phyloP scores from a whole-genome alignment of 2,797 vertebrate genomes.

The Hypotaenidia okinawae region DNA sequence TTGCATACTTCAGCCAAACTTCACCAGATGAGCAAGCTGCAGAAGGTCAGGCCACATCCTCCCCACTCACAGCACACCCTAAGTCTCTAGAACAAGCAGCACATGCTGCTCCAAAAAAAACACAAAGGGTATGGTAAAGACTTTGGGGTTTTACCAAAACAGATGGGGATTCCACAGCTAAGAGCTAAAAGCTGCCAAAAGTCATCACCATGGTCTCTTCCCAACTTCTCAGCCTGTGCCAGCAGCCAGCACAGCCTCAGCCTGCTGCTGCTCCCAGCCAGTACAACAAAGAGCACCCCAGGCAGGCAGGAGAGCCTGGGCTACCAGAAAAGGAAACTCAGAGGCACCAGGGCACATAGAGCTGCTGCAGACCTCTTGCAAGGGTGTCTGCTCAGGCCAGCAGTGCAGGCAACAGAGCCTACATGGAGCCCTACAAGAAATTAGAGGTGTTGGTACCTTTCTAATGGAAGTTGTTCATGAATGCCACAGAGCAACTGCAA shows the following conservation, averaged over 20 bases:
- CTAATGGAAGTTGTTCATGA: not conserved
- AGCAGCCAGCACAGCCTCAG: not conserved
- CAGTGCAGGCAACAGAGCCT: not conserved
- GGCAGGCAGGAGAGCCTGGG: not conserved
- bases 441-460: not conserved
- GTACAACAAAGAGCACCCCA: not conserved
- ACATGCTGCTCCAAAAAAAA: rapidly evolving
- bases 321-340: not conserved
- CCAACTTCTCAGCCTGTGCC: not conserved
- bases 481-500: not conserved
- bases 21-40: not conserved
- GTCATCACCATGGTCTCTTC: not conserved
- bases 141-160: rapidly evolving
- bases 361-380: not conserved
- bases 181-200: not conserved
- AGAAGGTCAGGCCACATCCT: not conserved
- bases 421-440: not conserved
- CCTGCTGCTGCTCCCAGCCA: not conserved
- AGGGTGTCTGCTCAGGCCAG: not conserved
- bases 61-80: not conserved
- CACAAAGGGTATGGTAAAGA: not conserved
- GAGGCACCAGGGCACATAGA: rapidly evolving
- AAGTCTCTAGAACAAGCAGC: not conserved
- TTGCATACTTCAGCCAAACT: not conserved
- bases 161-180: not conserved